phyloP scores from a whole-genome alignment of 2,113 vertebrate genomes.

The Dissostichus mawsoni region DNA sequence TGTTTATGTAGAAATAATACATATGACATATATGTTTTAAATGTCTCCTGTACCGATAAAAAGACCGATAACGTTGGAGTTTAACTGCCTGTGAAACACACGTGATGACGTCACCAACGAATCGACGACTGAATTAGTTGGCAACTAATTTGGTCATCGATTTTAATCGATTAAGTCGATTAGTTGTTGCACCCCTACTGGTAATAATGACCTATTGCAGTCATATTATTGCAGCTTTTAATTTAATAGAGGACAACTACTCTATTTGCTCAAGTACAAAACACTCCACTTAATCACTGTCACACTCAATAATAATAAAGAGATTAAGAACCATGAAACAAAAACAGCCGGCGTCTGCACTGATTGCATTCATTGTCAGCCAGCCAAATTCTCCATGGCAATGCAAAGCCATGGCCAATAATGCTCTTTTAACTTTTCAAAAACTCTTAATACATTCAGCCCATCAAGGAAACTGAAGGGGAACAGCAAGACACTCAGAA shows the following conservation, averaged over 20 bases:
- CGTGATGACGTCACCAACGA: no score
- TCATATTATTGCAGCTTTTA: not conserved
- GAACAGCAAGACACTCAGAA: not conserved
- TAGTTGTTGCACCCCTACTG: no score
- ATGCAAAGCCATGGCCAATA: conserved; percentile 32
- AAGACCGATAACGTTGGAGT: no score
- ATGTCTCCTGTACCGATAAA: no score
- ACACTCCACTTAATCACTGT: conserved; percentile 24
- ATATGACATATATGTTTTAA: no score
- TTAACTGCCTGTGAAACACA: no score
- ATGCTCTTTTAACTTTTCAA: conserved; percentile 34
- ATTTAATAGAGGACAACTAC: not conserved
- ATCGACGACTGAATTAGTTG: no score
- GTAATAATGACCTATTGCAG: not conserved
- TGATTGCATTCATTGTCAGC: conserved; percentile 27
- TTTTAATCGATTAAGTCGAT: no score
- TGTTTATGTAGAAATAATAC: no score
- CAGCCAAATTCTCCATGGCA: conserved; percentile 58
- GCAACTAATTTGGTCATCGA: no score
- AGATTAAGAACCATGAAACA: conserved; percentile 13
- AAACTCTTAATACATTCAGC: conserved; percentile 24
- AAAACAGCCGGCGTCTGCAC: conserved; percentile 17
- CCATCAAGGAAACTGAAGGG: conserved; percentile 16
- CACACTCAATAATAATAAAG: conserved; percentile 3
- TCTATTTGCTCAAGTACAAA: not conserved